Conservation (phyloP, 2,797 vertebrate species). For the Poecilia wingei region DNA sequence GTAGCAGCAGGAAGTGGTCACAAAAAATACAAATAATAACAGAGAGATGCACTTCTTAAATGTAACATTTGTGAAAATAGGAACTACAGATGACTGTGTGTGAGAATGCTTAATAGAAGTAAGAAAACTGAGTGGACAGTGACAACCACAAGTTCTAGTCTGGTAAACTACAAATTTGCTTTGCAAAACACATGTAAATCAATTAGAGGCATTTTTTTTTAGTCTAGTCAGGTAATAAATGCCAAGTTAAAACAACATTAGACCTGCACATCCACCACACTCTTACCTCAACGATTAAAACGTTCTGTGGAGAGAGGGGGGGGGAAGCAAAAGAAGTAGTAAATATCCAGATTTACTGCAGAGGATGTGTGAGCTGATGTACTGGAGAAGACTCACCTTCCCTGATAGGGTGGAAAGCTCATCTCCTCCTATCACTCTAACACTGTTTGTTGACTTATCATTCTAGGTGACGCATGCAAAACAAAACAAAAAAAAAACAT, state of each 20-base stretch:
- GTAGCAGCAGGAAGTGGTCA: neutral
- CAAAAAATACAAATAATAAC: neutral
- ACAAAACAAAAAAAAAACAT: neutral
- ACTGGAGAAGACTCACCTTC: slow-evolving; percentile 72
- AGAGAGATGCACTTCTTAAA: slow-evolving; percentile 4
- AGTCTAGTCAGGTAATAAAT: neutral
- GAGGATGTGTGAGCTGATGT: neutral
- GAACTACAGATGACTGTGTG: neutral
- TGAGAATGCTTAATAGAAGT: neutral
- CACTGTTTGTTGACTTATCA: slow-evolving; percentile 80
- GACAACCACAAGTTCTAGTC: neutral
- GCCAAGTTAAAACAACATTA: neutral
- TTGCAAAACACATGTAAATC: slow-evolving; percentile 13
- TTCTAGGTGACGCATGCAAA: slow-evolving; percentile 69
- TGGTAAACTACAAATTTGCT: neutral
- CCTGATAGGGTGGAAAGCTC: slow-evolving; percentile 81
- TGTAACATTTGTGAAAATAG: neutral
- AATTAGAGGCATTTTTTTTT: neutral
- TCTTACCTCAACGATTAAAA: slow-evolving; percentile 89
- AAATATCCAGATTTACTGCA: neutral
- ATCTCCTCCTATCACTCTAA: slow-evolving; percentile 84
- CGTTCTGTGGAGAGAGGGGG: slow-evolving; percentile 76
- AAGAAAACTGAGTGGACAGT: neutral
- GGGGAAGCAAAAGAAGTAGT: slow-evolving; percentile 1
- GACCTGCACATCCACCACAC: neutral